A percentile compares a stretch with the other conserved stretches of the same genome.
These are phyloP conservation scores for Lutjanus argentimaculatus DNA, from an alignment of 2,797 vertebrate genomes.

Conservation along the genomic window DNA sequence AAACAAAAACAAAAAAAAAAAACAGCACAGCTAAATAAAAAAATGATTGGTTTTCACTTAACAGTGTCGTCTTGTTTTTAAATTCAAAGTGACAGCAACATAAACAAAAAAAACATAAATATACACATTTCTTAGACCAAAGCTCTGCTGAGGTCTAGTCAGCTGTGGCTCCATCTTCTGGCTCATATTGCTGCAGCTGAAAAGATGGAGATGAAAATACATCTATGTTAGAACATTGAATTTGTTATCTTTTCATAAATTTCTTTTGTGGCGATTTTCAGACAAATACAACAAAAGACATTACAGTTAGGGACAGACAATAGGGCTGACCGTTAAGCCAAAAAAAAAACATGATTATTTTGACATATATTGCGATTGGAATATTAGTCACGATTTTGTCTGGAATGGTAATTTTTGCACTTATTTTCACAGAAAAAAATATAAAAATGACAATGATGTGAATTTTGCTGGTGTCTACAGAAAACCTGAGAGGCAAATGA, in stretches of 20 bases:
- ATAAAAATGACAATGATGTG: no score
- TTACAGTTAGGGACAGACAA: not conserved
- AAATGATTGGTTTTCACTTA: constrained; percentile 8
- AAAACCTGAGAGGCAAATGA: no score
- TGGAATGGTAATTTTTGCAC: no score
- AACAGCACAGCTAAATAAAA: constrained; percentile 42
- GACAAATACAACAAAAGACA: not conserved
- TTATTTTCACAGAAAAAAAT: no score
- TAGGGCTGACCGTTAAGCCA: no score
- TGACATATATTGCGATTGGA: no score
- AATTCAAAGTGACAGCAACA: constrained; percentile 28
- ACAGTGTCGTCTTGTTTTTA: constrained; percentile 14
- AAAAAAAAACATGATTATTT: no score
- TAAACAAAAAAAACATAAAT: constrained; percentile 19
- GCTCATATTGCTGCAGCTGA: constrained; percentile 92
- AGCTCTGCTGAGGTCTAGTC: constrained; percentile 47
- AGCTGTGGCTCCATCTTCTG: constrained; percentile 85
- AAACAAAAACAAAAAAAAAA: constrained; percentile 59
- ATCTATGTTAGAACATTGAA: not conserved
- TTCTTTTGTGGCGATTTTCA: not conserved
- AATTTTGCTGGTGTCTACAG: no score
- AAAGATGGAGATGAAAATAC: constrained; percentile 12
- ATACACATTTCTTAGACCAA: not conserved
- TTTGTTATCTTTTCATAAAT: no score
- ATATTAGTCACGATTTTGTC: no score